phyloP scores from a whole-genome alignment of 2,888 invertebrate species.

The Dastarcus helophoroides region DNA sequence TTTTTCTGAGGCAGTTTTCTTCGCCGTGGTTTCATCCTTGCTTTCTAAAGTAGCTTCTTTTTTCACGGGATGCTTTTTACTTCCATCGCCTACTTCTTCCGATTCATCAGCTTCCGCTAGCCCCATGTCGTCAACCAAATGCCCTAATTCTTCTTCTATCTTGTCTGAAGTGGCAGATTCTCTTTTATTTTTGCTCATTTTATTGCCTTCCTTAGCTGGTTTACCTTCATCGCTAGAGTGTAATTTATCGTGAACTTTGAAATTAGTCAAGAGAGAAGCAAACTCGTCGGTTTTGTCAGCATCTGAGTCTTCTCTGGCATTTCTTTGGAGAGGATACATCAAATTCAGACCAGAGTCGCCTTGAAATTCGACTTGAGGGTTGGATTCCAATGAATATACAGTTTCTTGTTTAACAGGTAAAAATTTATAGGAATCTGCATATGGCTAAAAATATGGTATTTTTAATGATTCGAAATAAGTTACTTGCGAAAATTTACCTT shows the following conservation, averaged over 20 bases:
- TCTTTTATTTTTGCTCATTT: slow-evolving; percentile 4
- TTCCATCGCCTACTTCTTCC: slow-evolving; percentile 13
- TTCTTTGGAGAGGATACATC: slow-evolving; percentile 9
- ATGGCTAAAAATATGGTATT: slow-evolving; percentile 16
- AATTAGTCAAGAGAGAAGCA: slow-evolving; percentile 24
- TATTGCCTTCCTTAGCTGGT: neutral
- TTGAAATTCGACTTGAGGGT: slow-evolving; percentile 4
- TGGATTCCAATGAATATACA: slow-evolving; percentile 7
- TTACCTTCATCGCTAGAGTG: slow-evolving; percentile 9
- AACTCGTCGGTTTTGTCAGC: slow-evolving; percentile 14
- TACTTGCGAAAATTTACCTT: slow-evolving; percentile 17
- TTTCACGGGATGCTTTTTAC: neutral
- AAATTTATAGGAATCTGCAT: slow-evolving; percentile 21
- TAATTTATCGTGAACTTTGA: slow-evolving; percentile 23
- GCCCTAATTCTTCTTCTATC: slow-evolving; percentile 21
- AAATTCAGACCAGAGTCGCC: slow-evolving; percentile 8
- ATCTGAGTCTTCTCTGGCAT: slow-evolving; percentile 7
- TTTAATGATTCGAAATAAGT: slow-evolving; percentile 2
- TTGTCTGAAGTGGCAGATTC: slow-evolving; percentile 1
- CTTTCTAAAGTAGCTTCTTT: neutral
- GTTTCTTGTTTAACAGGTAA: slow-evolving; percentile 20
- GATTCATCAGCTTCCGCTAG: slow-evolving; percentile 21
- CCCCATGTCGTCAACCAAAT: slow-evolving; percentile 25
- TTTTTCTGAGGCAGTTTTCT: neutral
- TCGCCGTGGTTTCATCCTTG: neutral